These are phyloP conservation scores for Acrocephalus scirpaceus DNA, from an alignment of 2,797 vertebrate genomes.

Conservation along the genomic window DNA sequence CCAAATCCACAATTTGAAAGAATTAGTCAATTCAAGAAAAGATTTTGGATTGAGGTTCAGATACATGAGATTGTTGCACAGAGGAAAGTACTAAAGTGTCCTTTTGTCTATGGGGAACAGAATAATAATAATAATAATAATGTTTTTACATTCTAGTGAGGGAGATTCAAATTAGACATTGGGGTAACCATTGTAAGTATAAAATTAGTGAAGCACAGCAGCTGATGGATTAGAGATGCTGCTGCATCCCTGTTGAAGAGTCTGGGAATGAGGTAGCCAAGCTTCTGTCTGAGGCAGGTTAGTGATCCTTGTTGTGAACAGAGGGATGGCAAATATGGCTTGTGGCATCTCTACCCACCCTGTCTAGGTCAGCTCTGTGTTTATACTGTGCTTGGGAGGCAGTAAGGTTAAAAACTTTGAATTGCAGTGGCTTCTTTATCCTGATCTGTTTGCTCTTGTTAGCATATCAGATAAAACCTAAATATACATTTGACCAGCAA, in stretches of 20 bases:
- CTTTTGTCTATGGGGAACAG: not conserved
- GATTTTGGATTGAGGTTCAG: not conserved
- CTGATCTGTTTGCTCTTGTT: not conserved
- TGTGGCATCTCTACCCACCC: not conserved
- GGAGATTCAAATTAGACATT: not conserved
- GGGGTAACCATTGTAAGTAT: not conserved
- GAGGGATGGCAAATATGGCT: not conserved
- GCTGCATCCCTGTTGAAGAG: not conserved
- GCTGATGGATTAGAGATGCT: not conserved
- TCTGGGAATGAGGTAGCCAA: not conserved
- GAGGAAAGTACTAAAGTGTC: not conserved
- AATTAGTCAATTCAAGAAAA: not conserved
- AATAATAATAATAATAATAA: not conserved
- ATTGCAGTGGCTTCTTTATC: not conserved
- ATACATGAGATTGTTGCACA: not conserved
- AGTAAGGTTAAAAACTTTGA: not conserved
- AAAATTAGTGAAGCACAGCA: not conserved
- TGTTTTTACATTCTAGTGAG: not conserved
- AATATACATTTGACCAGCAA: not conserved
- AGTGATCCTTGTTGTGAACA: not conserved
- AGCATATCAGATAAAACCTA: not conserved
- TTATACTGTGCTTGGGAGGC: not conserved
- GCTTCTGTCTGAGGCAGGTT: not conserved
- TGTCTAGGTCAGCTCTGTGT: not conserved
- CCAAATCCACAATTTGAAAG: not conserved